Evolutionary conservation across 1,140 invertebrate genomes (phyloP), one percentile per base, ranked within the genome.

Genomic region (Sesamia nonagrioides): DNA sequence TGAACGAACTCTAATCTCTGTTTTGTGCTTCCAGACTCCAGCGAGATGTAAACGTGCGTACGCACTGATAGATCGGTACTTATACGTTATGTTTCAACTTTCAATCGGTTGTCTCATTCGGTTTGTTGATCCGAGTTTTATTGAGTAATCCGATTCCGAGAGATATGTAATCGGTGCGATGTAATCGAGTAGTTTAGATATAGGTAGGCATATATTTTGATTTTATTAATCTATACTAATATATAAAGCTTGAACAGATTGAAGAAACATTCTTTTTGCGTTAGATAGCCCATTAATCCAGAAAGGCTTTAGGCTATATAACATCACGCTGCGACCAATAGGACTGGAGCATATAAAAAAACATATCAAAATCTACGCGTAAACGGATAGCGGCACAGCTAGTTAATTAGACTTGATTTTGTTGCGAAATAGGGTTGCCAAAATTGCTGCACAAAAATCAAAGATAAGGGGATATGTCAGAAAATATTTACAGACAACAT

Each of bases 1-100:
- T 94, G 93, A 94, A 94, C 88, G 92, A 94, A 94, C 93, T 94
- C 91, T 94, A 94, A 94, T 94, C 92, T 92, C 81, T 90, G 91
- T 88, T 91, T 88, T 86, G 88, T 91, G 88, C 89, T 87, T 90
- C 88, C 88, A 91, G 87, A 88, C 82, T 77, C 77, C 50, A 71
- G 77, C 83, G 87, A 86, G 88, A 89, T 88, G 76, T 82, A 82
- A 74, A 81, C 83, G 81, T 78, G 86, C 80, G 80, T 80, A 80
- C 82, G 82, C 73, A 75, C 54, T 40, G 52, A 73, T 61, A 75
- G 40, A 75, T 63, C 18, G 42, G 13, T 63, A 42, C 56, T 48
- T 74, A 73, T 35, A 48, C 40, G 18, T n/a, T 18, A 13, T 21
- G 71, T 58, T 42, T 73, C 52, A 54, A 58, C 58, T 33, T 40